Percentiles rank a stretch among this genome's conserved stretches.
Evolutionary conservation across 1,140 invertebrate species (phyloP).

Genomic region (Harlomillsia oculata): DNA sequence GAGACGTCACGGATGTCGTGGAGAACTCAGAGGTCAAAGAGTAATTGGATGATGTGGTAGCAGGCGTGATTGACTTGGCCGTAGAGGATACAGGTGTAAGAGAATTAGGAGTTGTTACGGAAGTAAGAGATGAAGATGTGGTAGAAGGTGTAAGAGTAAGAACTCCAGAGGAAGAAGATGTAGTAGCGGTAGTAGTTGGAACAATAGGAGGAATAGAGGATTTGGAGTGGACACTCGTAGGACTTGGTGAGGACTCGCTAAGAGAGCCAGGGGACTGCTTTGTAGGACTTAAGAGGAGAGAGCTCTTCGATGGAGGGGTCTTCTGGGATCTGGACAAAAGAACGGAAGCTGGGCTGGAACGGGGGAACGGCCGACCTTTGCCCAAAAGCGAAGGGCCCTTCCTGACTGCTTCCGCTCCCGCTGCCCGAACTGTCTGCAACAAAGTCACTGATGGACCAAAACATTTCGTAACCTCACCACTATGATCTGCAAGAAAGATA

Average conservation of each 20-base stretch:
- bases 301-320: constrained; percentile 14
- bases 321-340: constrained; percentile 35
- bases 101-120: constrained; percentile 34
- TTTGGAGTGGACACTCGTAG: constrained; percentile 21
- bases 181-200: constrained; percentile 6
- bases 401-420: constrained; percentile 40
- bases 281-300: constrained; percentile 34
- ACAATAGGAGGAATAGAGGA: constrained; percentile 13
- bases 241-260: constrained; percentile 35
- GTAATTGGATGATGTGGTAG: constrained; percentile 33
- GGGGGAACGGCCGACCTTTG: constrained; percentile 33
- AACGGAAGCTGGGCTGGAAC: constrained; percentile 35
- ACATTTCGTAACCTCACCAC: too few relatives aligned
- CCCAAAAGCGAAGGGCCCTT: constrained; percentile 38
- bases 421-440: constrained; percentile 42
- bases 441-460: constrained; percentile 31
- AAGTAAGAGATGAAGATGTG: constrained; percentile 35
- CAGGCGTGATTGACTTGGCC: constrained; percentile 34
- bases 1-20: constrained; percentile 28
- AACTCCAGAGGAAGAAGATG: constrained; percentile 22
- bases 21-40: constrained; percentile 35
- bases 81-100: constrained; percentile 31
- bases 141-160: constrained; percentile 34
- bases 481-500: too few relatives aligned
- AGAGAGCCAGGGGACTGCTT: constrained; percentile 35